Evolutionary conservation across 2,113 vertebrate species (phyloP).

Genomic region (Meles meles): DNA sequence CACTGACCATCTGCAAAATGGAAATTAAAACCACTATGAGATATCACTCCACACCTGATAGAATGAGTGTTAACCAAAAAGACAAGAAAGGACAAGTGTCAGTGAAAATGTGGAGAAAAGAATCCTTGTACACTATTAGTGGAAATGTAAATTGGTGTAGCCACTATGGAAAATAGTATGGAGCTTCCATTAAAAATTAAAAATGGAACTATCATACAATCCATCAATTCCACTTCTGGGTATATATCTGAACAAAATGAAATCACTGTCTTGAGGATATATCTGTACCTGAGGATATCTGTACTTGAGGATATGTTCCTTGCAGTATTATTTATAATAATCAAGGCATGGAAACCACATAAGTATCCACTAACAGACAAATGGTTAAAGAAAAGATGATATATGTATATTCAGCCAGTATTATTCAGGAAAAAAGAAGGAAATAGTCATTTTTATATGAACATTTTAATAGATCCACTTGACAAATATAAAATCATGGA

Average conservation of each 20-base stretch:
- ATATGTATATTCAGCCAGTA: not conserved
- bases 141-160: not conserved
- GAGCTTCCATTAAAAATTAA: not conserved
- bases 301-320: too few relatives aligned
- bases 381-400: not conserved
- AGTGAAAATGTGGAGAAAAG: not conserved
- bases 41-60: not conserved
- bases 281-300: too few relatives aligned
- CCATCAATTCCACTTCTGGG: not conserved
- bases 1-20: not conserved
- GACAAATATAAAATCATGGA: not conserved
- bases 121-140: not conserved
- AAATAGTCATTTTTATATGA: not conserved
- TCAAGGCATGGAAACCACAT: not conserved
- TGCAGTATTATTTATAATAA: not conserved
- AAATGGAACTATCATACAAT: not conserved
- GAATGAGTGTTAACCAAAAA: not conserved
- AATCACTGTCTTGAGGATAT: not conserved
- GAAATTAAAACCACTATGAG: not conserved
- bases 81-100: not conserved
- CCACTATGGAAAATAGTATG: not conserved
- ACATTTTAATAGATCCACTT: not conserved
- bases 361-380: not conserved
- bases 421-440: not conserved
- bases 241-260: not conserved